Conservation (phyloP, 2,797 vertebrate genomes). For the Peromyscus nudipes region DNA sequence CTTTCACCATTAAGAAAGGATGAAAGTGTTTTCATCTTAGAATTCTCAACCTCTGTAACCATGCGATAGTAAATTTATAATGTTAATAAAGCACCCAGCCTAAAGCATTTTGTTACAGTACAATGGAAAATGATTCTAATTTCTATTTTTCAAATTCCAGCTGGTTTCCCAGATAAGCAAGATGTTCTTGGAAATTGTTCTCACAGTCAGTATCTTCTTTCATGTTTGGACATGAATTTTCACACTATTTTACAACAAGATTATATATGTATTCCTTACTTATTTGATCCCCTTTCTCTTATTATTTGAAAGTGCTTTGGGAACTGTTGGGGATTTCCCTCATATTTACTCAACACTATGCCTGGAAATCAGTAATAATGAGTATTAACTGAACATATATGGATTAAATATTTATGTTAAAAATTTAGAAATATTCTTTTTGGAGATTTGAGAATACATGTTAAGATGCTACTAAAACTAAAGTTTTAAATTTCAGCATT, state of each 20-base stretch:
- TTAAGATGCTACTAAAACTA: slow-evolving; percentile 1
- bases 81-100: background rate
- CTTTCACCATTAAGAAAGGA: background rate
- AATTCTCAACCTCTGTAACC: background rate
- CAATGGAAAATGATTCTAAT: background rate
- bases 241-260: background rate
- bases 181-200: background rate
- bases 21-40: background rate
- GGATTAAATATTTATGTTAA: slow-evolving; percentile 30
- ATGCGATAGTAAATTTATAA: background rate
- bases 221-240: background rate
- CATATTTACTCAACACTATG: background rate
- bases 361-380: slow-evolving; percentile 8
- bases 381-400: background rate
- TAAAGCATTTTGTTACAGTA: background rate
- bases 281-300: background rate
- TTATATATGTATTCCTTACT: background rate
- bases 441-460: slow-evolving; percentile 38
- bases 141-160: background rate
- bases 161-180: background rate
- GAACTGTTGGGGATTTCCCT: background rate
- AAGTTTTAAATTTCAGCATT: slow-evolving; percentile 11
- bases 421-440: slow-evolving; percentile 36
- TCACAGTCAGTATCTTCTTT: background rate
- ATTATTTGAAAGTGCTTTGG: background rate